Evolutionary conservation across 1,140 invertebrate species (phyloP).

Genomic region (Zaprionus africanus): DNA sequence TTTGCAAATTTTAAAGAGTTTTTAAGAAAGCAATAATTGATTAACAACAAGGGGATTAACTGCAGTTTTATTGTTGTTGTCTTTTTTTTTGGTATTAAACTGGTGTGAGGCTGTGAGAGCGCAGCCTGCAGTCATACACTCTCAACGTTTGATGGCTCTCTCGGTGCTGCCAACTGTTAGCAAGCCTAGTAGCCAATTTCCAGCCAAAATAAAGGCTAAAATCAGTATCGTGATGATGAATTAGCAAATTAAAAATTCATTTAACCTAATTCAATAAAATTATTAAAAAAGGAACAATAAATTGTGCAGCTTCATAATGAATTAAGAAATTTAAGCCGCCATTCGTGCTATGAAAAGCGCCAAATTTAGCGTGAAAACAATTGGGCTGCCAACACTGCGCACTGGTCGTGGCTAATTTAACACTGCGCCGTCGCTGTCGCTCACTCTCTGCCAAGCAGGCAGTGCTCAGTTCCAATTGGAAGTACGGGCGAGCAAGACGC

Average conservation of each 20-base stretch:
- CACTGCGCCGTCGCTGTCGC: slow-evolving; percentile 65
- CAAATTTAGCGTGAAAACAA: slow-evolving; percentile 25
- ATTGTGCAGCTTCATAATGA: not conserved
- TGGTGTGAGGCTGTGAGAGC: slow-evolving; percentile 21
- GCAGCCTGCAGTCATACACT: not conserved
- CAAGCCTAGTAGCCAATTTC: not conserved
- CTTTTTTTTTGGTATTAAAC: not conserved
- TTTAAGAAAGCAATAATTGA: not conserved
- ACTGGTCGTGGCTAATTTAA: slow-evolving; percentile 30
- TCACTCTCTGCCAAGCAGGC: slow-evolving; percentile 35
- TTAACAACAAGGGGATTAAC: not conserved
- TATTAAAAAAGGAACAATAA: not conserved
- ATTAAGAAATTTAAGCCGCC: not conserved
- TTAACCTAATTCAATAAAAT: not conserved
- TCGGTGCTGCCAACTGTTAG: slow-evolving; percentile 30
- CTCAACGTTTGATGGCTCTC: slow-evolving; percentile 14
- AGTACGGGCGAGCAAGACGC: slow-evolving; percentile 62
- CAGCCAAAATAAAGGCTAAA: not conserved
- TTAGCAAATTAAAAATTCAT: not conserved
- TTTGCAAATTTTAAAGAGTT: not conserved
- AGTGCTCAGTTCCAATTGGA: slow-evolving; percentile 61
- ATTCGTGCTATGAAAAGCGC: not conserved
- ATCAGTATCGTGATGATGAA: not conserved
- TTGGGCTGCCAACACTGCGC: slow-evolving; percentile 25
- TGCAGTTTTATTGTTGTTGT: not conserved